A percentile compares a stretch with the other conserved stretches of the same genome.
These are phyloP conservation scores for Nymphalis c-album DNA, from an alignment of 2,888 invertebrate species.

Conservation along the genomic window DNA sequence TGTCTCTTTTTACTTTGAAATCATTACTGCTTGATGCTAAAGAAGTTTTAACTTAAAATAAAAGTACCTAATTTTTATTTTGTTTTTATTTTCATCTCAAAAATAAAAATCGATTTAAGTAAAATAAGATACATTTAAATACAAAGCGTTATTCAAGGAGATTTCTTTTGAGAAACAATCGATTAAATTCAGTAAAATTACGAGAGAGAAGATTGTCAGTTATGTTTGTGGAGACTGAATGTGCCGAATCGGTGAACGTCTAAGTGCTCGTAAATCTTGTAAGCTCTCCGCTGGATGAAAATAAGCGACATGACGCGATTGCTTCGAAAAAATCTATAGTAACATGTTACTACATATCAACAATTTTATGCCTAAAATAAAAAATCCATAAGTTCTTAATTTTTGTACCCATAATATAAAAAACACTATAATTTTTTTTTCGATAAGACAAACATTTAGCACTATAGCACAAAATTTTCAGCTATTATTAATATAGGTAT, in stretches of 20 bases:
- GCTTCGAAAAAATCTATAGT: slow-evolving; percentile 31
- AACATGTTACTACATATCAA: slow-evolving; percentile 38
- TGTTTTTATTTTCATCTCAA: no score
- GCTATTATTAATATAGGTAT: background rate
- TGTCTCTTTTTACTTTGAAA: no score
- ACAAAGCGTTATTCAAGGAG: slow-evolving; percentile 1
- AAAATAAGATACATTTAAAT: background rate
- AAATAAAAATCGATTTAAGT: background rate
- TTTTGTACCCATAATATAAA: no score
- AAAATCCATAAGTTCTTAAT: no score
- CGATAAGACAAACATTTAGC: no score
- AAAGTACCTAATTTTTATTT: background rate
- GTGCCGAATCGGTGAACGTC: slow-evolving; percentile 73
- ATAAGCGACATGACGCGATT: slow-evolving; percentile 61
- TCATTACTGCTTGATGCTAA: no score
- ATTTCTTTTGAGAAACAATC: slow-evolving; percentile 43
- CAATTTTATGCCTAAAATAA: background rate
- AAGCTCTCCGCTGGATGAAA: slow-evolving; percentile 67
- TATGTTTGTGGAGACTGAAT: slow-evolving; percentile 67
- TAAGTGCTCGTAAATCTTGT: slow-evolving; percentile 74
- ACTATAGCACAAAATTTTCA: no score
- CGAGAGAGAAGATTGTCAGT: slow-evolving; percentile 72
- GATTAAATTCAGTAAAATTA: slow-evolving; percentile 69
- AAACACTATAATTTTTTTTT: no score
- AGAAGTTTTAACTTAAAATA: no score